phyloP scores from a whole-genome alignment of 2,888 invertebrate genomes.

The Polydrusus cervinus region DNA sequence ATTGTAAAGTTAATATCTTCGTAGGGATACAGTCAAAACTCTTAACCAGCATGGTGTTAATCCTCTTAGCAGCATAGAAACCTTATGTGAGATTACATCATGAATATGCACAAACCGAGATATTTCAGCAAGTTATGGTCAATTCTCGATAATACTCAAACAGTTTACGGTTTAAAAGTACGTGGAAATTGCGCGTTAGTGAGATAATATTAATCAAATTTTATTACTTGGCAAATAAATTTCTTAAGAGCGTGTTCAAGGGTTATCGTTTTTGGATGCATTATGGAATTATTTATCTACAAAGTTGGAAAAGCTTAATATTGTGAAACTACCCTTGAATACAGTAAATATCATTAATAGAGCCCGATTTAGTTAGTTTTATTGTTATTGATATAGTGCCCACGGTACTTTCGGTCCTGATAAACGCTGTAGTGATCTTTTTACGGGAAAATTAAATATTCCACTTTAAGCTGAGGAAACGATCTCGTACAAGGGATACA shows the following conservation, averaged over 20 bases:
- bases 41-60: constrained; percentile 12
- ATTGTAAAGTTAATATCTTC: constrained; percentile 15
- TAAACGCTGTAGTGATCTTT: too few species aligned
- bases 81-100: constrained; percentile 18
- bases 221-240: not conserved
- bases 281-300: too few species aligned
- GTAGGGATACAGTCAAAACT: constrained; percentile 17
- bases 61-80: constrained; percentile 18
- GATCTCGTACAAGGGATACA: too few species aligned
- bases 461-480: too few species aligned
- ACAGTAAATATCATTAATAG: too few species aligned
- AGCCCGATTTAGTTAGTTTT: too few species aligned
- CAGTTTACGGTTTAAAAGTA: constrained; percentile 6
- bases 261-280: too few species aligned
- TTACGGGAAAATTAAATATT: too few species aligned
- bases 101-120: constrained; percentile 10
- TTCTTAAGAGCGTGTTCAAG: not conserved
- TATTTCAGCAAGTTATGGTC: constrained; percentile 12
- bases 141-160: constrained; percentile 10
- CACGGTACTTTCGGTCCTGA: too few species aligned
- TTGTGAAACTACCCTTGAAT: too few species aligned
- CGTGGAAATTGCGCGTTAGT: not conserved
- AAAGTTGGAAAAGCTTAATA: too few species aligned
- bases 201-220: not conserved
- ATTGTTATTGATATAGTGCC: too few species aligned